Evolutionary conservation across 2,888 invertebrate genomes (phyloP), one percentile per base, ranked within the genome.

Genomic region (Ochlodes sylvanus): DNA sequence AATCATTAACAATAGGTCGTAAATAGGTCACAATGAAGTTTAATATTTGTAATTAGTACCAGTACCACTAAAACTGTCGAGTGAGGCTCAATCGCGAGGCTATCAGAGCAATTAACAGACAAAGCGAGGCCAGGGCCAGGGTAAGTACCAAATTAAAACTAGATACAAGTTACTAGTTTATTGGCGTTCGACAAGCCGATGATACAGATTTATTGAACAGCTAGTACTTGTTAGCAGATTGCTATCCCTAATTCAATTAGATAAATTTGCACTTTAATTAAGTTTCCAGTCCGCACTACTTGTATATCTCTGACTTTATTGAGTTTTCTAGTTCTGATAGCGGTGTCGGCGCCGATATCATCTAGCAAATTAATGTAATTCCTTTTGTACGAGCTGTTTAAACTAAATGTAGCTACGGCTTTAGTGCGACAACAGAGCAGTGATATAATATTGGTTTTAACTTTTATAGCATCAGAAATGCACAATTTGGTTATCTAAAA

Each of bases 241-340:
- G 61, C 44, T 67, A 67, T 66, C 67, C 61, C 44, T 67, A 67
- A 67, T 67, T 67, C 67, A 67, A 67, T 67, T 67, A 67, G 67
- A 67, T 67, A 67, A 61, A 67, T 67, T 67, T 67, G 67, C 67
- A 67, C 67, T 67, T 67, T 67, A 67, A 67, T 67, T 67, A 67
- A 67, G 55, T 67, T 67, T 61, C 67, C 61, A 67, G 55, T 60
- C 58, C 41, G 32, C 17, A 41, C 60, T 44, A 47, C 44, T 55
- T 42, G 34, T 54, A 54, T 44, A 61, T 60, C 60, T 42, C 19
- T 5, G 44, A 58, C n/a, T 61, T 67, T 67, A 61, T 67, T 67
- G 67, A 67, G 61, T 67, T 67, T 66, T 67, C 67, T 67, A 55
- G 61, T 55, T 27, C 54, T 42, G 42, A 58, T 42, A 58, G 41